These are phyloP conservation scores for Vulpes vulpes DNA, from an alignment of 2,113 vertebrate species.

Conservation along the genomic window DNA sequence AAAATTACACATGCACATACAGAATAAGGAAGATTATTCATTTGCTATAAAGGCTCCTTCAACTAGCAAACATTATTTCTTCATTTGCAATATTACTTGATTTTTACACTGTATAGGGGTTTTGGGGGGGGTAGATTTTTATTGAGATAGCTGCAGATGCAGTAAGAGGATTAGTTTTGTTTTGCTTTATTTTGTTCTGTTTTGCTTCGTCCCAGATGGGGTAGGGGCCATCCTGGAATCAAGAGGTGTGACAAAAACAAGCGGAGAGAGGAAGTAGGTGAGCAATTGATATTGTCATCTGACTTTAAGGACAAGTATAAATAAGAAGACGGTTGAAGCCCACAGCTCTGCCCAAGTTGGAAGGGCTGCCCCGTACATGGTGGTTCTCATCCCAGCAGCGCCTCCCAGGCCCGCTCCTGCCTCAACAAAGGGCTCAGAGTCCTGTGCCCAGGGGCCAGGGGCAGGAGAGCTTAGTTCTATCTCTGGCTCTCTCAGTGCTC, in stretches of 20 bases:
- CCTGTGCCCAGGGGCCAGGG: background rate
- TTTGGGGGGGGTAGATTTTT: background rate
- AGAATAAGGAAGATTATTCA: background rate
- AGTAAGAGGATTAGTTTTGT: background rate
- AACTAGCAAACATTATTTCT: slow-evolving; percentile 10
- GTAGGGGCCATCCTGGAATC: background rate
- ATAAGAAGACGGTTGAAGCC: background rate
- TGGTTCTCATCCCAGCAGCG: background rate
- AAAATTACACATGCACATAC: background rate
- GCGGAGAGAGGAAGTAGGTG: background rate
- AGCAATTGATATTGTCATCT: background rate
- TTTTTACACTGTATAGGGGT: background rate
- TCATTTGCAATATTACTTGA: background rate
- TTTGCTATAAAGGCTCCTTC: background rate
- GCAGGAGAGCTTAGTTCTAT: background rate
- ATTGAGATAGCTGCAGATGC: background rate
- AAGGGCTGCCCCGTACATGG: background rate
- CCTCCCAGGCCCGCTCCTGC: background rate
- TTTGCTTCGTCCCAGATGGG: background rate
- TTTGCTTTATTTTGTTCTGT: background rate
- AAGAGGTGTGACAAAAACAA: background rate
- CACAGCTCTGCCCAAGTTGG: background rate
- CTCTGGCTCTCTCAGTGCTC: background rate
- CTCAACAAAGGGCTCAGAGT: background rate
- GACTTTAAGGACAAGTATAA: background rate